Percentiles rank a stretch among this genome's conserved stretches.
These are phyloP conservation scores for Gorsachius magnificus DNA, from an alignment of 2,797 vertebrate species.

Conservation along the genomic window DNA sequence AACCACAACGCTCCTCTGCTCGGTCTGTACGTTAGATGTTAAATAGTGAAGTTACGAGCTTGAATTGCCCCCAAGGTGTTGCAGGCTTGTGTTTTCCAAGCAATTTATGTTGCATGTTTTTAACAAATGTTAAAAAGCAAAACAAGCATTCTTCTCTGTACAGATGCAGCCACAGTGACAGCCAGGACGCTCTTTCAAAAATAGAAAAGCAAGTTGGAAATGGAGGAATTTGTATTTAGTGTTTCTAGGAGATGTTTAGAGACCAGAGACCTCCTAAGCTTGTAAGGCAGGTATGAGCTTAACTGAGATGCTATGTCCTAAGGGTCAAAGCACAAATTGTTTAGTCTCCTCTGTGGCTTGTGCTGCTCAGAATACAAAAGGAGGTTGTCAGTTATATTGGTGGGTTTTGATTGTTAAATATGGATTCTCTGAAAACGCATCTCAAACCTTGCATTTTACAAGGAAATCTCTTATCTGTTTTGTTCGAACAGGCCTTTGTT, in stretches of 20 bases:
- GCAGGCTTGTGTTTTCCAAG: neutral
- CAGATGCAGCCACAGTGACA: neutral
- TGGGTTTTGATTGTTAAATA: neutral
- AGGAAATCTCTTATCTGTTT: neutral
- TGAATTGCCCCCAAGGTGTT: neutral
- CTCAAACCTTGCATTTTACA: neutral
- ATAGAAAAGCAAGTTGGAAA: neutral
- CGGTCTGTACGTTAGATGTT: neutral
- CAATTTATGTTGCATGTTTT: neutral
- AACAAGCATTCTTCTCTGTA: neutral
- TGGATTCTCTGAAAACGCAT: neutral
- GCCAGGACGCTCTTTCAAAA: neutral
- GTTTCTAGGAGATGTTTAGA: neutral
- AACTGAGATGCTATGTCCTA: neutral
- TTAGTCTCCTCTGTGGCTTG: neutral
- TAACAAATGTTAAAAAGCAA: neutral
- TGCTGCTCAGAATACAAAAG: neutral
- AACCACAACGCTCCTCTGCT: neutral
- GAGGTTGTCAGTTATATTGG: neutral
- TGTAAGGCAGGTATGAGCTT: neutral
- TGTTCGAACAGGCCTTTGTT: constrained; percentile 86
- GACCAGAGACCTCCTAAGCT: neutral
- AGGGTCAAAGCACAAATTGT: neutral
- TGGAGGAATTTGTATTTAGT: neutral
- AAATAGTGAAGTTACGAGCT: neutral